Evolutionary conservation across 23 tunicate species (phyloP).

Genomic region (Corella eumyota): DNA sequence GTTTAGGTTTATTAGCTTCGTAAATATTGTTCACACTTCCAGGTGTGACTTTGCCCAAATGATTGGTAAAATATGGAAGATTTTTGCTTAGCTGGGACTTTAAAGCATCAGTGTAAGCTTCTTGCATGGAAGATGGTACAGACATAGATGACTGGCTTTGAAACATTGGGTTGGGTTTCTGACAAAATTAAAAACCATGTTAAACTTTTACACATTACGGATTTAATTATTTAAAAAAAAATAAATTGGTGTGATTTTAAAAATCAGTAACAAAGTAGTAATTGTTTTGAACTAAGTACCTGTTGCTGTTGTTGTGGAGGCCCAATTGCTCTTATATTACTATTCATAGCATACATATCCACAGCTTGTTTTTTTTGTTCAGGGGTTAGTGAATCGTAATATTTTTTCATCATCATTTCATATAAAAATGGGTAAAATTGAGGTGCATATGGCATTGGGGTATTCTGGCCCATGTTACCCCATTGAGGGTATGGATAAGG

Average conservation of each 20-base stretch:
- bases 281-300: conserved; percentile 1
- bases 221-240: too few relatives aligned
- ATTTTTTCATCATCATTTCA: conserved; percentile 15
- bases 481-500: too few relatives aligned
- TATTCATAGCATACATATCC: too few relatives aligned
- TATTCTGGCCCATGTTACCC: too few relatives aligned
- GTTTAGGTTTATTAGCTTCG: conserved; percentile 30
- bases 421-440: conserved; percentile 17
- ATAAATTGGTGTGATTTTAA: not conserved
- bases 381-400: conserved; percentile 21
- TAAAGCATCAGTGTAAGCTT: conserved; percentile 10
- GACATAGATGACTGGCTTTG: conserved; percentile 5
- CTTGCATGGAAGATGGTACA: conserved; percentile 13
- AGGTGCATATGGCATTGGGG: conserved; percentile 9
- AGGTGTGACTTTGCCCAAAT: conserved; percentile 10
- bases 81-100: conserved; percentile 22
- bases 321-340: too few relatives aligned
- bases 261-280: not conserved
- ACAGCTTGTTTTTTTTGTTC: conserved; percentile 17
- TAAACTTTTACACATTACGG: too few relatives aligned
- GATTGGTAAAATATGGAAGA: conserved; percentile 15
- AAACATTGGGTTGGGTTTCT: too few relatives aligned
- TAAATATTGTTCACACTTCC: conserved; percentile 18
- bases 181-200: too few relatives aligned
- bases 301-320: too few relatives aligned